Evolutionary conservation across 2,888 invertebrate genomes (phyloP).

Genomic region (Drosophila anomalata): DNA sequence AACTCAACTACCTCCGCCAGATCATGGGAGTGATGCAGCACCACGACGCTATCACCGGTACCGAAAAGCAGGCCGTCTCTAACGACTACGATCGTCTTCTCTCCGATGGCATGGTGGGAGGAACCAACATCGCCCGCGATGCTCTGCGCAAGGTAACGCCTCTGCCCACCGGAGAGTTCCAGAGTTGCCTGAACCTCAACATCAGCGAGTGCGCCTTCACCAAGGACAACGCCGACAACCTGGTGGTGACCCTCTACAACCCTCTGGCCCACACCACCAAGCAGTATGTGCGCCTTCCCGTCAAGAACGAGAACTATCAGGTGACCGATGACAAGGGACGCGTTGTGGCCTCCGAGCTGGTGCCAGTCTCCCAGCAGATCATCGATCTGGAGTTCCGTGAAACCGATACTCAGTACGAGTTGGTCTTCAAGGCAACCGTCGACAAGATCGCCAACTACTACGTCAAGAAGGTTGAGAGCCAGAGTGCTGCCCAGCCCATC

Average conservation of each 20-base stretch:
- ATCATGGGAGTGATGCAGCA: slow-evolving; percentile 90
- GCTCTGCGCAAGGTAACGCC: slow-evolving; percentile 69
- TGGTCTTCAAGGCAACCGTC: slow-evolving; percentile 31
- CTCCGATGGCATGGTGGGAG: slow-evolving; percentile 88
- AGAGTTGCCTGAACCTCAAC: slow-evolving; percentile 67
- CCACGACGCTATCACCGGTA: slow-evolving; percentile 94
- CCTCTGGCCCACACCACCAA: slow-evolving; percentile 88
- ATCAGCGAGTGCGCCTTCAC: slow-evolving; percentile 88
- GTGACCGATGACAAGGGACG: slow-evolving; percentile 85
- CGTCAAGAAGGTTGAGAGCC: slow-evolving; percentile 20
- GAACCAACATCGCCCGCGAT: slow-evolving; percentile 78
- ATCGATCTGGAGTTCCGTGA: slow-evolving; percentile 26
- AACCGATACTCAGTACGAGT: slow-evolving; percentile 27
- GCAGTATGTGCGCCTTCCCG: slow-evolving; percentile 87
- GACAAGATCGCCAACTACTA: slow-evolving; percentile 29
- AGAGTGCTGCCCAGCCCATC: not conserved
- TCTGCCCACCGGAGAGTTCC: slow-evolving; percentile 78
- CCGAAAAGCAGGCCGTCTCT: slow-evolving; percentile 94
- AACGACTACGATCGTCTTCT: slow-evolving; percentile 93
- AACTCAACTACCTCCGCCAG: slow-evolving; percentile 85
- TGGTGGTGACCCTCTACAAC: slow-evolving; percentile 91
- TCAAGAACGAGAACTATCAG: slow-evolving; percentile 85
- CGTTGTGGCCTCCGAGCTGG: slow-evolving; percentile 24
- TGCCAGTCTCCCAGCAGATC: slow-evolving; percentile 26
- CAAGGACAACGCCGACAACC: slow-evolving; percentile 84